Conservation (phyloP, 2,888 invertebrate genomes). For the Sphecodes monilicornis region DNA sequence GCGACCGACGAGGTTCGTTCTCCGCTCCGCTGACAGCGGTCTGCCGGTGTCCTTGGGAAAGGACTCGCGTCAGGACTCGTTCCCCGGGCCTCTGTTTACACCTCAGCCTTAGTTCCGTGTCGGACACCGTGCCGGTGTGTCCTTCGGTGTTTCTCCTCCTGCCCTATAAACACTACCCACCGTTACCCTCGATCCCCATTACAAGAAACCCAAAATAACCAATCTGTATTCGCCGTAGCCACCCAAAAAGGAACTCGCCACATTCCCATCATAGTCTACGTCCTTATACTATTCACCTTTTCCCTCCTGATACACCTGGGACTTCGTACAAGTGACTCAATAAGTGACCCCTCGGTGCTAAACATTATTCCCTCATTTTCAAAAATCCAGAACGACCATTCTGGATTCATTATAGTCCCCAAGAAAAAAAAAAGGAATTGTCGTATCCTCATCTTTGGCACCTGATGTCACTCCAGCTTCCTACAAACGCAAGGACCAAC, state of each 20-base stretch:
- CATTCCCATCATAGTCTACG: background rate
- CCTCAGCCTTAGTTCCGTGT: background rate
- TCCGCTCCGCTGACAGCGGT: constrained; percentile 23
- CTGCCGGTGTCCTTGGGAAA: constrained; percentile 43
- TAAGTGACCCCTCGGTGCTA: background rate
- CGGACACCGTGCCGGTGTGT: background rate
- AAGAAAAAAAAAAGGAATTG: too few relatives aligned
- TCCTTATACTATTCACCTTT: background rate
- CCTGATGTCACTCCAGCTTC: too few relatives aligned
- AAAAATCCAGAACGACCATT: too few relatives aligned
- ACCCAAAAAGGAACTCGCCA: background rate
- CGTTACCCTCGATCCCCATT: background rate
- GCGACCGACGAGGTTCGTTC: constrained; percentile 78
- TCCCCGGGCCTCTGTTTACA: constrained; percentile 3
- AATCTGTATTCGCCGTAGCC: background rate
- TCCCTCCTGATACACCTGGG: too few relatives aligned
- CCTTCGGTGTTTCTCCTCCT: background rate
- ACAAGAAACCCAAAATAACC: background rate
- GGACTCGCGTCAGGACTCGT: constrained; percentile 40
- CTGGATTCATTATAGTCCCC: too few relatives aligned
- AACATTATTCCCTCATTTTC: too few relatives aligned
- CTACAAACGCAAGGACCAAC: too few relatives aligned
- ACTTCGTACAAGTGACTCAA: background rate
- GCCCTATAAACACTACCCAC: background rate
- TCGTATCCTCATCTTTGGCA: too few relatives aligned